Evolutionary conservation across 2,888 invertebrate genomes (phyloP), one percentile per base, ranked within the genome.

Genomic region (Lacanobia oleracea): DNA sequence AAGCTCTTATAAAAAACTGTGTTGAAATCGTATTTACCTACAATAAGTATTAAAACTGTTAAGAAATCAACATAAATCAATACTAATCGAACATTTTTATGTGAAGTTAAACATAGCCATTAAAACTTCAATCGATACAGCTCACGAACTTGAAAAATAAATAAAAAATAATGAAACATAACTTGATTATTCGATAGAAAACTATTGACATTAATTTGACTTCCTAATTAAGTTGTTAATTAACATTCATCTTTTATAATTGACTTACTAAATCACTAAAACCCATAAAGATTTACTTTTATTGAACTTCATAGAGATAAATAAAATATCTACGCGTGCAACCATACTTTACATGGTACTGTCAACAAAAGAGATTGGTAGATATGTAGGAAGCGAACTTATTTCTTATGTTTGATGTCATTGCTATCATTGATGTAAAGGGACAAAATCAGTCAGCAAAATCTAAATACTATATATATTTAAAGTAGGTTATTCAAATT

Each of bases 141-240:
- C 69, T 61, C 40, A 67, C 81, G 51, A 75, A 62, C 18, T 77
- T 51, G 16, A 50, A 67, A 68, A 62, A 57, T 40, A 57, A 77
- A 62, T 57, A 53, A 59, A 21, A n/a, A 51, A 18, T 76, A 65
- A 66, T 66, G 23, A 63, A 66, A 78, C n/a, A 62, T 61, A 60
- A 54, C 80, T 62, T 67, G 51, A 74, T 79, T 59, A 83, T 54
- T 73, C 12, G 45, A 68, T 51, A 50, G 23, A 74, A 74, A 63
- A 65, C 59, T 60, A 79, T 66, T 54, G 67, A 59, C 64, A 83
- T 83, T 65, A 62, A 67, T 83, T 66, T 75, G 60, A 60, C 54
- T 60, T 62, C 50, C 59, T 59, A 60, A 66, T 62, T 80, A 67
- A 69, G 57, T 2, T 10, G 45, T 71, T 68, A 54, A 67, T 75